Evolutionary conservation across 2,113 vertebrate genomes (phyloP), one percentile per base, ranked within the genome.

Genomic region (Cygnus atratus): DNA sequence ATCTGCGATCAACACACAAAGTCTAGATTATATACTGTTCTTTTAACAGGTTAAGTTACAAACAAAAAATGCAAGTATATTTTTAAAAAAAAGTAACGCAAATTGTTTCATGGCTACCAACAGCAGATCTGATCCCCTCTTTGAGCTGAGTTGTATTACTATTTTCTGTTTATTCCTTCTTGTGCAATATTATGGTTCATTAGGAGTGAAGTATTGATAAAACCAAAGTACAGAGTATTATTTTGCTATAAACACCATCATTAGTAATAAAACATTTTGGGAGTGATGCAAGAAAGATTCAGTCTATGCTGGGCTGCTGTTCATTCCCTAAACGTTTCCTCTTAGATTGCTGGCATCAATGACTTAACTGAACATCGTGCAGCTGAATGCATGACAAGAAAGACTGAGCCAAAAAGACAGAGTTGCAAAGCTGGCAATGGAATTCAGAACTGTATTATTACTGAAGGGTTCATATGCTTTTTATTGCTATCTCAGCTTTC

Each of bases 141-240:
- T 81, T 80, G 76, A 97, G 88, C 83, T 88, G 91, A 88, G 29
- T 14, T 87, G 75, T 93, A 72, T 66, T 95, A 94, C 90, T 84
- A 57, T 92, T 92, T 78, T 90, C 92, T 95, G 87, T 58, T 96
- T 95, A 93, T 96, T 97, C 90, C 89, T 97, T 92, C 72, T 90
- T 92, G 89, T 96, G 85, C 93, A 90, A 87, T 79, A 85, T 78
- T 88, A 93, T 62, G 85, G 55, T 37, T 97, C 72, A 54, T 89
- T 89, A 85, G 5, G 24, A 95, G 62, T 68, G 90, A 95, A 95
- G 91, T 55, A 96, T 2, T 44, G 96, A 96, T 96, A 93, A 97
- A 98, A 97, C 94, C 95, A 82, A 95, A 81, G 96, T 74, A 96
- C 70, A 97, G 95, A 92, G 88, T 87, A 97, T 95, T 96, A 93